Base-by-base conservation (phyloP, 1,140 invertebrate species). In the Proctacanthus coquilletti region DNA sequence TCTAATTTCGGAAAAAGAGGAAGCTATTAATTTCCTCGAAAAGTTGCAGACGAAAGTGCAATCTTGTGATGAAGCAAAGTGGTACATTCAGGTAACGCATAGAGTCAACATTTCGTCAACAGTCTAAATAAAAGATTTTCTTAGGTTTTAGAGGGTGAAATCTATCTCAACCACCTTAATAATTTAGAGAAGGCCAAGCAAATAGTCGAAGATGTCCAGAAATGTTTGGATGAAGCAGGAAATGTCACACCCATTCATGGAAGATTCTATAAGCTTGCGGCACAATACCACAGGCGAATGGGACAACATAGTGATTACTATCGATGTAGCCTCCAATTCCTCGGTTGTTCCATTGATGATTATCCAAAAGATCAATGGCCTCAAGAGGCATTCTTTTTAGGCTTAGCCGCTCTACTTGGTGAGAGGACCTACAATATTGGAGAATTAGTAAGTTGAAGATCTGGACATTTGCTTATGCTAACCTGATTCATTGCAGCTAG, bases 381-480 rank as follows among this genome's bases (percentile, higher is more conserved):
- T 42, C 79, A 80, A 46, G 80, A 82, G 56, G 94, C 93, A 1
- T 88, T 93, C 56, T 83, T 89, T 47, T 68, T 98, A 11, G 85
- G 89, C 1, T 63, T 98, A 4, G 93, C 95, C 8, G 94, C 93
- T 1, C 70, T 98, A 9, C 60, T 97, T 1, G 94, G 93, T 8
- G 85, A 97, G 51, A 86, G 84, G 25, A 85, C 98, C 13, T 98
- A 97, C 60, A 98, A 98, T 62, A 80, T 98, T 51, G 94, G 93
- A 1, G 95, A 98, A 66, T 63, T 99, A 51, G 75, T 84, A 51
- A 62, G 19, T 18, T 21, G 19, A 38, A 18, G 14, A 31, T 21
- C 9, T 39, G 32, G 2, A 30, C 18, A 43, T 8, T 19, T 21
- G 17, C 17, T 18, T 39, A 33, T 15, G 5, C 1, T 34, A 6